These are phyloP conservation scores for Halcyon chelicuti DNA, from an alignment of 2,797 vertebrate genomes.

Conservation along the genomic window DNA sequence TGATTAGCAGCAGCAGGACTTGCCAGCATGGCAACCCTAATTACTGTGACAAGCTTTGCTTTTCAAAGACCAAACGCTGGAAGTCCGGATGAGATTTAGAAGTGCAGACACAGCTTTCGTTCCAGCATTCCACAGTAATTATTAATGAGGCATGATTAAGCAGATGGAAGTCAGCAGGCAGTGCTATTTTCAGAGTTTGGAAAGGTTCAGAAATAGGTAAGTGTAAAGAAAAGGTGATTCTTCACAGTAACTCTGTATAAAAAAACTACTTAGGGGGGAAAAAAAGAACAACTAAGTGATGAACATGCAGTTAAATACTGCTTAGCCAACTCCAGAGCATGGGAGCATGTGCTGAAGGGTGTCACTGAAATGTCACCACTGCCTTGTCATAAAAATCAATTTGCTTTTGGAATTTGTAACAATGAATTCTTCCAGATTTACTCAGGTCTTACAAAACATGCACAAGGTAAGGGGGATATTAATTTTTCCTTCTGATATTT, in stretches of 20 bases:
- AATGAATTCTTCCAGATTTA: neutral
- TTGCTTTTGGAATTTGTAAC: neutral
- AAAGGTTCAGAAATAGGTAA: neutral
- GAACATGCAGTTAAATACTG: fast-evolving
- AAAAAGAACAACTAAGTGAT: neutral
- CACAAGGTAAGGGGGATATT: neutral
- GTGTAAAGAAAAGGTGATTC: neutral
- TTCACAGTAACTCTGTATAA: neutral
- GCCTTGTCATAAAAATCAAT: neutral
- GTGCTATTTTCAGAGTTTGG: neutral
- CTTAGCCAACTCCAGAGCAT: neutral
- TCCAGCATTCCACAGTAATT: constrained; percentile 17
- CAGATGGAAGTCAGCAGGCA: neutral
- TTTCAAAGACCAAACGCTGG: neutral
- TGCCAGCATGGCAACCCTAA: neutral
- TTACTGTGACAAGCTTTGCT: neutral
- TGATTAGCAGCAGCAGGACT: neutral
- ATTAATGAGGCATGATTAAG: constrained; percentile 19
- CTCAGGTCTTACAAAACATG: neutral
- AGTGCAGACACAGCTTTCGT: neutral
- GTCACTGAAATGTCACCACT: neutral
- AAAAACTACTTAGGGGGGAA: neutral
- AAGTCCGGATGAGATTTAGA: neutral
- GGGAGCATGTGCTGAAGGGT: fast-evolving
- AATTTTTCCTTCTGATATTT: neutral